Percentiles rank a stretch among this genome's conserved stretches.
Evolutionary conservation across 1,140 invertebrate genomes (phyloP).

Genomic region (Eupristina koningsbergeri): DNA sequence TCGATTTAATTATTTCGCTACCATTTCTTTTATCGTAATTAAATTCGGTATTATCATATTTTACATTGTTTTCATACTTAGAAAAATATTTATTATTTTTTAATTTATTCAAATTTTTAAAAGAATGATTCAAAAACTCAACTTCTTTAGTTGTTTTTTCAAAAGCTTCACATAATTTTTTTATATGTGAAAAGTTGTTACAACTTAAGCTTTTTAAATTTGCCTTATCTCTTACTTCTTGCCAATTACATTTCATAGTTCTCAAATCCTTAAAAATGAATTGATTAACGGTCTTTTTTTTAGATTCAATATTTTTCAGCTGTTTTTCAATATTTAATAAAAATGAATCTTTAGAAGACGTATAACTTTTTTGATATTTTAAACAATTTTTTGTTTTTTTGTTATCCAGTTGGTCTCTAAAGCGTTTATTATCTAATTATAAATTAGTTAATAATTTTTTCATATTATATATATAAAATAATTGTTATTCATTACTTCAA

Average conservation of each 20-base stretch:
- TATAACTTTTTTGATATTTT: neutral
- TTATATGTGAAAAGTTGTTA: neutral
- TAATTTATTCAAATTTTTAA: neutral
- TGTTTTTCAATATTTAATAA: slow-evolving; percentile 30
- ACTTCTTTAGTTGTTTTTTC: slow-evolving; percentile 33
- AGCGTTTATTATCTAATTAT: neutral
- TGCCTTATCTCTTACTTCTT: slow-evolving; percentile 14
- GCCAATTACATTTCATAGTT: slow-evolving; percentile 29
- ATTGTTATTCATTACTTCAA: slow-evolving; percentile 28
- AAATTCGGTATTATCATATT: neutral
- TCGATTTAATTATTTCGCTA: neutral
- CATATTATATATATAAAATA: neutral
- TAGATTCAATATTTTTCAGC: slow-evolving; percentile 31
- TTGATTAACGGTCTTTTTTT: slow-evolving; percentile 44
- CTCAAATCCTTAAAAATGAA: slow-evolving; percentile 43
- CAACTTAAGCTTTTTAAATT: neutral
- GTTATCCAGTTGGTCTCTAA: neutral
- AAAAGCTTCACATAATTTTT: slow-evolving; percentile 24
- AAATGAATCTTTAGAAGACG: neutral
- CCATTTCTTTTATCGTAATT: slow-evolving; percentile 15
- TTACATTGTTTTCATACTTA: neutral
- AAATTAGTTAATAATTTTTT: neutral
- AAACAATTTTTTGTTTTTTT: slow-evolving; percentile 13
- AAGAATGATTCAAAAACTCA: slow-evolving; percentile 15
- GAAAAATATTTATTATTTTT: neutral